Evolutionary conservation across 2,113 vertebrate species (phyloP).

Genomic region (Otis tarda): DNA sequence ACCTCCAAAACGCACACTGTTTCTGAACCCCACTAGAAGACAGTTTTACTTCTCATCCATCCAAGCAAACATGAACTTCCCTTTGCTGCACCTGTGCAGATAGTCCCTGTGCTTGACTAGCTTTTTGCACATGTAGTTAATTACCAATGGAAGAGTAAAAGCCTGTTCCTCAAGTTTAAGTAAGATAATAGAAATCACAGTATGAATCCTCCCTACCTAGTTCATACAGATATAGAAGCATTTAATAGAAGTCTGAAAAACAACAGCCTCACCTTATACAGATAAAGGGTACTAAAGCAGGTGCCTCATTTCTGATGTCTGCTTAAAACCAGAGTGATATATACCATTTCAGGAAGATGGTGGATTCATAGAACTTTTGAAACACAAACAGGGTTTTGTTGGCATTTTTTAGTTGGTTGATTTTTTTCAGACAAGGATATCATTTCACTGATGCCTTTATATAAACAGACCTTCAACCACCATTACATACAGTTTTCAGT

Average conservation of each 20-base stretch:
- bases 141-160: not conserved
- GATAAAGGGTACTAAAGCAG: not conserved
- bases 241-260: not conserved
- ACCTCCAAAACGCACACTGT: not conserved
- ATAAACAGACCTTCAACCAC: not conserved
- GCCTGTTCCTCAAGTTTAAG: not conserved
- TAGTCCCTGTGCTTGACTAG: rapidly evolving
- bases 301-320: not conserved
- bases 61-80: not conserved
- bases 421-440: rapidly evolving
- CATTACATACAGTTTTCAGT: not conserved
- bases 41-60: not conserved
- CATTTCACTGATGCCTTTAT: rapidly evolving
- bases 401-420: too few species aligned
- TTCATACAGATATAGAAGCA: not conserved
- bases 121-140: not conserved
- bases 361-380: not conserved
- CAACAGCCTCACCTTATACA: not conserved
- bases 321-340: not conserved
- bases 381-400: not conserved
- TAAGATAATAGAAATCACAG: not conserved
- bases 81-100: not conserved
- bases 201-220: not conserved
- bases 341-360: rapidly evolving
- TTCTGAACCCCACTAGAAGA: not conserved